phyloP scores from a whole-genome alignment of 2,888 invertebrate genomes.

The Strigamia crassipes region DNA sequence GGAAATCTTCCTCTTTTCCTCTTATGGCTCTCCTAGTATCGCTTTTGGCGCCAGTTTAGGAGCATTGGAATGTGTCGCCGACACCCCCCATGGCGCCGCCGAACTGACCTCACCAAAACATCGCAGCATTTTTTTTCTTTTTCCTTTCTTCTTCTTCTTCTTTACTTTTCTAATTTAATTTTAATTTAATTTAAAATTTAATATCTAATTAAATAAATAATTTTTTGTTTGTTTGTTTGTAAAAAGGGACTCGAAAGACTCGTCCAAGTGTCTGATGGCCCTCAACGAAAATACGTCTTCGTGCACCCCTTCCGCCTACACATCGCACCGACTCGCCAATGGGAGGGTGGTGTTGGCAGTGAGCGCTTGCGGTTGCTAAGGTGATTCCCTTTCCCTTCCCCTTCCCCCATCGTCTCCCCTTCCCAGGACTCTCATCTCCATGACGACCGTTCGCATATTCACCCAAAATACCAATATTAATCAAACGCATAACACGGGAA shows the following conservation, averaged over 20 bases:
- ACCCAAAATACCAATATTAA: neutral
- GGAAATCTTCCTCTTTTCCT: constrained; percentile 12
- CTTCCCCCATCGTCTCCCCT: neutral
- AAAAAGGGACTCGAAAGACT: neutral
- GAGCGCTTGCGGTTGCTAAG: neutral
- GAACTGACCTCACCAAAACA: neutral
- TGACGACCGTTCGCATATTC: neutral
- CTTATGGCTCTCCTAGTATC: constrained; percentile 8
- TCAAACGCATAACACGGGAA: neutral
- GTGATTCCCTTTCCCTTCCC: neutral
- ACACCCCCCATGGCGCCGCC: neutral
- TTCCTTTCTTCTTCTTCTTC: neutral
- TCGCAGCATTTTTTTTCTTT: neutral
- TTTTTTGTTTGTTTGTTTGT: too few relatives aligned
- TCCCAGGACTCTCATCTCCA: neutral
- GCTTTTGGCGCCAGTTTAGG: constrained; percentile 18
- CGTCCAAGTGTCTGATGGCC: neutral
- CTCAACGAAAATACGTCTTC: neutral
- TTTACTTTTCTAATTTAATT: neutral
- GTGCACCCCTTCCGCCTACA: neutral
- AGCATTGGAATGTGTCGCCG: constrained; percentile 1
- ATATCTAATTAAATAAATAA: too few relatives aligned
- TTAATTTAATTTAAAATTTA: too few relatives aligned
- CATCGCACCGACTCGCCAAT: neutral
- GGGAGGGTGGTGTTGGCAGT: neutral